Evolutionary conservation across 2,113 vertebrate species (phyloP), one percentile per base, ranked within the genome.

Genomic region (Setophaga petechia): DNA sequence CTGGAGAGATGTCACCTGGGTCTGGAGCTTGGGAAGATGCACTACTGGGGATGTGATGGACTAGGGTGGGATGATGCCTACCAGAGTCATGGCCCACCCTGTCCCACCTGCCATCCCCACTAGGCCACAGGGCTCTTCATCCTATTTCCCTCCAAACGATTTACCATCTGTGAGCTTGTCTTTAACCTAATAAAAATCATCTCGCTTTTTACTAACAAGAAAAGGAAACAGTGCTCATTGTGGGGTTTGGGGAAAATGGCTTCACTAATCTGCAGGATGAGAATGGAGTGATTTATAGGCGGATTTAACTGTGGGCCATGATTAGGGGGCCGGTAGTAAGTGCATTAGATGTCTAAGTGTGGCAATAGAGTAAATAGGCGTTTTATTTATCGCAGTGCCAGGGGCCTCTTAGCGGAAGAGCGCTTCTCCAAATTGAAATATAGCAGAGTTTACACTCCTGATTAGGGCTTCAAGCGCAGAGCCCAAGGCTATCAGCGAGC

Each of bases 391-490:
- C 98, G 98, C 98, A 98, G 98, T 99, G 99, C 99, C 98, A 98
- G 98, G 98, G 98, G 98, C 99, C 99, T 99, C 98, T 99, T 98
- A 99, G 99, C 99, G 99, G 99, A 99, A 99, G 98, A 99, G 99
- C 98, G 98, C 98, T 98, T 98, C 98, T 99, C 98, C 98, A 99
- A 99, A 99, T 99, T 99, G 99, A 99, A 99, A 99, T 99, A 99
- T 99, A 99, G 98, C 98, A 98, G 99, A 99, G 99, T 99, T 99
- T 99, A 99, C 99, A 98, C 99, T 99, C 99, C 98, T 99, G 99
- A 99, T 99, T 99, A 99, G 99, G 98, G 99, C 98, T 98, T 98
- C 98, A 98, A 99, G 98, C 99, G 96, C 98, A 97, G 98, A 98
- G 98, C 99, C 99, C 99, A 98, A 99, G 99, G 99, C 99, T 98